Evolutionary conservation across 2,888 invertebrate species (phyloP), one percentile per base, ranked within the genome.

Genomic region (Dysmachus trigonus): DNA sequence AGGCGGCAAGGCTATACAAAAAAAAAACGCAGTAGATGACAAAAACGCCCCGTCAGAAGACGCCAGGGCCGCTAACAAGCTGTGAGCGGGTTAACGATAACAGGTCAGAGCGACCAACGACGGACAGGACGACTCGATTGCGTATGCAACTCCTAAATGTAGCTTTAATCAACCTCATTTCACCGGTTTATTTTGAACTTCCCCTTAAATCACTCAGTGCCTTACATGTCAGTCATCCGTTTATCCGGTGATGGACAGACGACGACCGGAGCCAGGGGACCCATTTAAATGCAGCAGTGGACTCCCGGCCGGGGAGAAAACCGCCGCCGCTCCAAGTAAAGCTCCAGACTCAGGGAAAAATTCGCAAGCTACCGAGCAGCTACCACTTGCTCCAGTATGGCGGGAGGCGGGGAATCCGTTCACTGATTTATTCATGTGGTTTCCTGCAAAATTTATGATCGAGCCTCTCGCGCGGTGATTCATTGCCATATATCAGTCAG

Each of bases 141-240:
- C 83, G 72, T 83, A 83, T 83, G 83, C 72, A 83, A 8, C 47
- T 83, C 83, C 30, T 83, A 83, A 83, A 83, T 72, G 83, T 41
- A 72, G 83, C 83, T 72, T 83, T 83, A 83, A 83, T 83, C 83
- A 83, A 83, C 83, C 83, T 83, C 83, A 83, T 83, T 83, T 83
- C 83, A 72, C 72, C 72, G 83, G 83, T 83, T 83, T 83, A 83
- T 83, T 83, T 72, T 83, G 86, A 79, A 87, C 88, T 85, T 87
- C 88, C 88, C 88, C 87, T 88, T 88, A 88, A 88, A 88, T 88
- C 88, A 88, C 88, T 88, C 88, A 88, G 86, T 86, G 76, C 87
- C 87, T 87, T 87, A 88, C 87, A 88, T 88, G 87, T 87, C 88
- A 85, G 87, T 88, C 86, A 38, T 79, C 83, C 84, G 86, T 88